Conservation (phyloP, 2,888 invertebrate species). For the Odontocerum albicorne region DNA sequence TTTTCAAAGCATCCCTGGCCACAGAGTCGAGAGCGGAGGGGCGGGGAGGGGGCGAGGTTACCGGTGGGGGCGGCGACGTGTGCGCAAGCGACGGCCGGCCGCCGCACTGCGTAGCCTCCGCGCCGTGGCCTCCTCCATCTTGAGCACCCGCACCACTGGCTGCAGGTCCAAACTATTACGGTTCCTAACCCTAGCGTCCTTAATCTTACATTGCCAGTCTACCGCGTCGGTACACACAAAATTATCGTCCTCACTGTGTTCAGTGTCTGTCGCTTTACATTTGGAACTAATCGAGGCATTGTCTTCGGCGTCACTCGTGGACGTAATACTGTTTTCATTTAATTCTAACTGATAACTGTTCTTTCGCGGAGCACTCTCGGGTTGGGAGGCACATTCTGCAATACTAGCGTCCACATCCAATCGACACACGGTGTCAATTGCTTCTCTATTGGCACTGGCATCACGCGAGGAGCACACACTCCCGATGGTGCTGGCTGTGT, state of each 20-base stretch:
- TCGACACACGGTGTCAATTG: constrained; percentile 17
- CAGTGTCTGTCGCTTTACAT: constrained; percentile 42
- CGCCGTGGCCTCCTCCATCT: constrained; percentile 50
- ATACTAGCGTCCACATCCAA: constrained; percentile 19
- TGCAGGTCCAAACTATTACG: constrained; percentile 54
- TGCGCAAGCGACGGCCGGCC: constrained; percentile 12
- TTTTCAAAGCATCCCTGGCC: constrained; percentile 22
- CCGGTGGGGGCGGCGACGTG: constrained; percentile 37
- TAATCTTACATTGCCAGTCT: constrained; percentile 4
- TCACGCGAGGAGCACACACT: constrained; percentile 36
- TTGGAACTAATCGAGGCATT: constrained; percentile 29
- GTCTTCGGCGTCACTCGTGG: constrained; percentile 26
- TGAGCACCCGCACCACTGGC: constrained; percentile 67
- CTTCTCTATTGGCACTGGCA: constrained; percentile 39
- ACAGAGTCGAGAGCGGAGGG: too few relatives aligned
- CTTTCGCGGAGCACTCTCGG: not conserved
- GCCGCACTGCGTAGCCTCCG: constrained; percentile 38
- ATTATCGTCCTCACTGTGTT: constrained; percentile 42
- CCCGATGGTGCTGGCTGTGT: constrained; percentile 39
- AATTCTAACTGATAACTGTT: constrained; percentile 5
- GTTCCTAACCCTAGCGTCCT: constrained; percentile 1
- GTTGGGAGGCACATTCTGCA: constrained; percentile 1
- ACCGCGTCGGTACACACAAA: constrained; percentile 3
- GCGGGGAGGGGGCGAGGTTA: constrained; percentile 42
- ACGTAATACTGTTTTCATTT: constrained; percentile 40